phyloP scores from a whole-genome alignment of 2,888 invertebrate species.

The Empis stercorea region DNA sequence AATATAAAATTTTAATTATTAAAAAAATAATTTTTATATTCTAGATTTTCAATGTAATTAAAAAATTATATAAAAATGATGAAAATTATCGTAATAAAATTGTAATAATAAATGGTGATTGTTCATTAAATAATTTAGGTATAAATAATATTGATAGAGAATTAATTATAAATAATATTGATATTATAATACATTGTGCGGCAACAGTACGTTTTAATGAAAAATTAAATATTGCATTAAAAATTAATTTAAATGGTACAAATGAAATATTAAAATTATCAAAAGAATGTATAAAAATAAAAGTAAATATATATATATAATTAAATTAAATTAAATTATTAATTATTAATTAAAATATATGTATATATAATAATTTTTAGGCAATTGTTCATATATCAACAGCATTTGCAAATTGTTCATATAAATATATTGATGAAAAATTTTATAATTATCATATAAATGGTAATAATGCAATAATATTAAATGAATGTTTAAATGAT shows the following conservation, averaged over 20 bases:
- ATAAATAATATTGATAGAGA: slow-evolving; percentile 28
- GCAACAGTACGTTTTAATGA: slow-evolving; percentile 76
- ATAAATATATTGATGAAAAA: slow-evolving; percentile 32
- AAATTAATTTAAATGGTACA: slow-evolving; percentile 56
- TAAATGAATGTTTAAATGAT: slow-evolving; percentile 32
- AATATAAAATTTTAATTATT: slow-evolving; percentile 1
- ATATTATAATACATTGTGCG: slow-evolving; percentile 72
- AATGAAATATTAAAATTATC: slow-evolving; percentile 49
- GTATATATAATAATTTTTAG: slow-evolving; percentile 16
- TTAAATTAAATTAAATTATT: too few relatives aligned
- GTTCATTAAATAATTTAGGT: slow-evolving; percentile 28
- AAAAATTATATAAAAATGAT: slow-evolving; percentile 18
- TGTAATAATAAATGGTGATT: slow-evolving; percentile 33
- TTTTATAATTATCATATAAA: slow-evolving; percentile 35
- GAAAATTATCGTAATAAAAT: slow-evolving; percentile 32
- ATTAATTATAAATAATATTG: slow-evolving; percentile 26
- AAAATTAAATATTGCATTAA: slow-evolving; percentile 49
- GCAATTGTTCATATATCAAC: slow-evolving; percentile 37
- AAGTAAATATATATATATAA: slow-evolving; percentile 33
- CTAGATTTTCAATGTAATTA: slow-evolving; percentile 19
- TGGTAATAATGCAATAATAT: slow-evolving; percentile 34
- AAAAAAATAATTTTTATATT: slow-evolving; percentile 2
- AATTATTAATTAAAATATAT: background rate
- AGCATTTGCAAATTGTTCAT: slow-evolving; percentile 36
- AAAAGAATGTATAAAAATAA: slow-evolving; percentile 47